Evolutionary conservation across 2,888 invertebrate species (phyloP).

Genomic region (Cheilosia soror): DNA sequence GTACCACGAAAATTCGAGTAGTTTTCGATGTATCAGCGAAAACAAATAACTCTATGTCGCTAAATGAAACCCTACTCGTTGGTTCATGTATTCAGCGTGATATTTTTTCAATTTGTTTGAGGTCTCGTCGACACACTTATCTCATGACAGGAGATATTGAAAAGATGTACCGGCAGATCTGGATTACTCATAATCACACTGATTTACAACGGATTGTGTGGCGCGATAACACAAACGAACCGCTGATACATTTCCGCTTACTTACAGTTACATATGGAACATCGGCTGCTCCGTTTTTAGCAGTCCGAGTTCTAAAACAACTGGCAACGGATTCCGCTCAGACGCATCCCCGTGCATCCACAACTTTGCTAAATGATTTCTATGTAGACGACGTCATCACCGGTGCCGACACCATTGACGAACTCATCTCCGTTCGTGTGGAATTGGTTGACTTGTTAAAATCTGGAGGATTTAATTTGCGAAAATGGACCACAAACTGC

Average conservation of each 20-base stretch:
- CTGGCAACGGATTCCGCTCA: slow-evolving; percentile 62
- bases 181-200: slow-evolving; percentile 37
- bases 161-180: slow-evolving; percentile 67
- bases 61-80: too few relatives aligned
- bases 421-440: not conserved
- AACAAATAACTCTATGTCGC: not conserved
- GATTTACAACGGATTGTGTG: slow-evolving; percentile 64
- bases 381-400: slow-evolving; percentile 76
- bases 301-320: slow-evolving; percentile 55
- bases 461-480: not conserved
- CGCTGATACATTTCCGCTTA: not conserved
- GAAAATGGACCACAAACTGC: slow-evolving; percentile 25
- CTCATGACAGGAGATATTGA: slow-evolving; percentile 59
- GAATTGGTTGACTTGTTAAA: slow-evolving; percentile 17
- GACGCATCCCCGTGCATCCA: slow-evolving; percentile 61
- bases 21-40: slow-evolving; percentile 60
- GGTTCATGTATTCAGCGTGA: slow-evolving; percentile 25
- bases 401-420: slow-evolving; percentile 51
- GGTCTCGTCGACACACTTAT: slow-evolving; percentile 44
- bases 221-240: slow-evolving; percentile 16
- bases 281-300: slow-evolving; percentile 40
- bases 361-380: slow-evolving; percentile 62
- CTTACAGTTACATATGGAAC: slow-evolving; percentile 26
- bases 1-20: slow-evolving; percentile 49
- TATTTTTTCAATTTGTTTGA: slow-evolving; percentile 32